phyloP scores from a whole-genome alignment of 1,140 invertebrate species.

The Melanaphis sacchari region DNA sequence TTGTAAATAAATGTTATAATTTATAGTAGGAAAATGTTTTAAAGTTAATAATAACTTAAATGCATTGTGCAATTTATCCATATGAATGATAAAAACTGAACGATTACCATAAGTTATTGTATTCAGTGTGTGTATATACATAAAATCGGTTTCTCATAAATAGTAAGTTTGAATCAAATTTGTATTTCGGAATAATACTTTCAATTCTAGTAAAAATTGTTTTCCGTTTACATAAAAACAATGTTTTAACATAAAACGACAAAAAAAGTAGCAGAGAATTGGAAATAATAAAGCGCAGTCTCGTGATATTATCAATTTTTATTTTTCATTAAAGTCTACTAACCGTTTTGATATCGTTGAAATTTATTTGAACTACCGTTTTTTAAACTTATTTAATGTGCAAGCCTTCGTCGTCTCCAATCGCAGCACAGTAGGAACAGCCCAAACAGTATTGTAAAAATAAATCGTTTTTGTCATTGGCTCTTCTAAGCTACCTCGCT shows the following conservation, averaged over 20 bases:
- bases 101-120: constrained; percentile 12
- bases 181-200: neutral
- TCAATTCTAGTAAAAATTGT: neutral
- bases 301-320: neutral
- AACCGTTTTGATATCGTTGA: neutral
- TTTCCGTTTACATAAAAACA: constrained; percentile 8
- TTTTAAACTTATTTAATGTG: neutral
- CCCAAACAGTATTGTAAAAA: neutral
- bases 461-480: neutral
- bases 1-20: constrained; percentile 1
- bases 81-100: neutral
- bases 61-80: neutral
- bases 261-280: neutral
- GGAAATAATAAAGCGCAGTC: neutral
- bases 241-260: neutral
- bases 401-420: neutral
- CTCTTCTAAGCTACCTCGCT: neutral
- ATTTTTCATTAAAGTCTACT: neutral
- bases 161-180: neutral
- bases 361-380: neutral
- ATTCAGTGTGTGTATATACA: neutral
- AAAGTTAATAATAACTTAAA: neutral
- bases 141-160: neutral
- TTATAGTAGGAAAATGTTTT: neutral
- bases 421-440: neutral